Evolutionary conservation across 2,797 vertebrate species (phyloP).

Genomic region (Heterohyrax brucei): DNA sequence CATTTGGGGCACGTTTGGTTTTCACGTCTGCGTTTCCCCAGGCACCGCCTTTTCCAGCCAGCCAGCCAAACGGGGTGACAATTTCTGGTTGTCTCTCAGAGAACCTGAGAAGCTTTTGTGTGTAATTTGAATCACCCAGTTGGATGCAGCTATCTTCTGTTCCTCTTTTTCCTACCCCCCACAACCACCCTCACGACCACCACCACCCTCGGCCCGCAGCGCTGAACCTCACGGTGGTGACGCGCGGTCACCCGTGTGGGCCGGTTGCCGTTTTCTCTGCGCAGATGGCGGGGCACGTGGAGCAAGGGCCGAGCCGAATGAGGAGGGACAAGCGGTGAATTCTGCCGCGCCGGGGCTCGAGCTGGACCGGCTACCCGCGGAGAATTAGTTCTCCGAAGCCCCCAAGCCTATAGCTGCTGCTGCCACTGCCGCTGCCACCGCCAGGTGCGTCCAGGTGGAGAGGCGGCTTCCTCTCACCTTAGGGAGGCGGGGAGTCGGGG

Average conservation of each 20-base stretch:
- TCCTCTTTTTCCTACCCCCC: background rate
- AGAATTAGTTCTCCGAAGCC: background rate
- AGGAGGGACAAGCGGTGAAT: background rate
- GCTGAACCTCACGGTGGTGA: background rate
- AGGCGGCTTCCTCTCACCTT: background rate
- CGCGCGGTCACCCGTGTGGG: background rate
- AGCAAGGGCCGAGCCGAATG: background rate
- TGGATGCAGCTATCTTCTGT: slow-evolving; percentile 78
- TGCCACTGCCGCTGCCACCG: background rate
- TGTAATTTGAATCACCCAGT: slow-evolving; percentile 94
- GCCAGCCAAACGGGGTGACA: slow-evolving; percentile 91
- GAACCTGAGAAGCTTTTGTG: slow-evolving; percentile 93
- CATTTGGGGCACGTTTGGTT: slow-evolving; percentile 94
- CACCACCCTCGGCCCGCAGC: background rate
- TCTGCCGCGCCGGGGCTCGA: too few relatives aligned
- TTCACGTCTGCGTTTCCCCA: slow-evolving; percentile 97
- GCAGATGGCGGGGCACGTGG: background rate
- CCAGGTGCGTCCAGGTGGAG: background rate
- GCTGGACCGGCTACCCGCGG: background rate
- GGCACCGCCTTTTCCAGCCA: slow-evolving; percentile 93
- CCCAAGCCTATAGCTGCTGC: too few relatives aligned
- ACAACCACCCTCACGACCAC: too few relatives aligned
- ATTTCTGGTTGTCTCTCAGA: slow-evolving; percentile 96
- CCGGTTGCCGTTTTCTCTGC: slow-evolving; percentile 88
- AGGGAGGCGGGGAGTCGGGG: background rate